Evolutionary conservation across 2,797 vertebrate genomes (phyloP).

Genomic region (Telmatherina bonti): DNA sequence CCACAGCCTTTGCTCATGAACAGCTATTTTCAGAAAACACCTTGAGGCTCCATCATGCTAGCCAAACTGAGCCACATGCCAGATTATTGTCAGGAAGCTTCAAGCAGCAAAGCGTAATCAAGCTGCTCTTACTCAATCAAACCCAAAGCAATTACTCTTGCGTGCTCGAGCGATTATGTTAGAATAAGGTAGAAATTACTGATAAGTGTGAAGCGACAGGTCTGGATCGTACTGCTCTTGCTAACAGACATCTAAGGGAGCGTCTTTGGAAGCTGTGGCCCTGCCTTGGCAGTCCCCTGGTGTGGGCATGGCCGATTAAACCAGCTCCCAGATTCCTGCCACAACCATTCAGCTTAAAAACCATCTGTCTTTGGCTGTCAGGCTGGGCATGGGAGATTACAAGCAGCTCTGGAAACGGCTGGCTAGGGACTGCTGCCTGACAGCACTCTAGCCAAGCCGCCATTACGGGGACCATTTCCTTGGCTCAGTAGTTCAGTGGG

Average conservation of each 20-base stretch:
- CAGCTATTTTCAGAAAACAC: conserved; percentile 13
- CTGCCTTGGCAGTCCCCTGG: conserved; percentile 73
- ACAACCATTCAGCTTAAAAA: conserved; percentile 84
- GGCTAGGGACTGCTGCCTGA: conserved; percentile 79
- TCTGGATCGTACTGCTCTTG: conserved; percentile 49
- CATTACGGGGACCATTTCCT: conserved; percentile 80
- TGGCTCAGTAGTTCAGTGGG: conserved; percentile 78
- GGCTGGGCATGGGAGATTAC: conserved; percentile 83
- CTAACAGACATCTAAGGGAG: conserved; percentile 69
- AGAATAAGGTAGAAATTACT: conserved; percentile 68
- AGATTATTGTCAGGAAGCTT: conserved; percentile 52
- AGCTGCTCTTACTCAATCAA: conserved; percentile 50
- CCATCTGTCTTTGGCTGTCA: conserved; percentile 84
- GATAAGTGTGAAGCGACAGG: conserved; percentile 63
- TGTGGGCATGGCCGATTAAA: conserved; percentile 77
- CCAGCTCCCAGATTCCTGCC: conserved; percentile 78
- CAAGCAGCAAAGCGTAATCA: conserved; percentile 32
- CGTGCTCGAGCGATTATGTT: conserved; percentile 56
- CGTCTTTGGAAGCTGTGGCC: conserved; percentile 66
- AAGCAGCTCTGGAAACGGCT: conserved; percentile 81
- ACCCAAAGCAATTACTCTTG: conserved; percentile 47
- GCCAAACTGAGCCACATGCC: conserved; percentile 31
- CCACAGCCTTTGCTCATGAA: conserved; percentile 14
- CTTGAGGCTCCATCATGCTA: conserved; percentile 18
- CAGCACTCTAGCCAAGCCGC: conserved; percentile 79